A percentile compares a stretch with the other conserved stretches of the same genome.
Evolutionary conservation across 2,888 invertebrate species (phyloP).

Genomic region (Brenthis hecate): DNA sequence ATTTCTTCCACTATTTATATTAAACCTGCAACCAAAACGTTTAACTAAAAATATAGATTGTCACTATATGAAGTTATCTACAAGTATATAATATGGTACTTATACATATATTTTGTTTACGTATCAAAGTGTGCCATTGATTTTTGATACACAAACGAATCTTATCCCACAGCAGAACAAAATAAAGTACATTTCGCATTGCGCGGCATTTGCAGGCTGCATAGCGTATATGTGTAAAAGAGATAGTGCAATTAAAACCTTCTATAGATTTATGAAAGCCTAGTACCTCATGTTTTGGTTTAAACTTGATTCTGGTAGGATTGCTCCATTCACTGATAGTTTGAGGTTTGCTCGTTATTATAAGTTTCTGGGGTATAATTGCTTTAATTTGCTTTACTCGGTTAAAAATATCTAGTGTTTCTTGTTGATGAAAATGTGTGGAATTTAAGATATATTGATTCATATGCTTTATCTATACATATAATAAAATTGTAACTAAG

Average conservation of each 20-base stretch:
- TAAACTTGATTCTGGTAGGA: constrained; percentile 22
- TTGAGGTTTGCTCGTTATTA: neutral
- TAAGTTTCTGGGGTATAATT: neutral
- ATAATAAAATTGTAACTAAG: too few species aligned
- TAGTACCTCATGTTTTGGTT: constrained; percentile 40
- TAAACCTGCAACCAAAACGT: too few species aligned
- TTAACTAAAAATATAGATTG: too few species aligned
- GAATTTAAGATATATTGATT: too few species aligned
- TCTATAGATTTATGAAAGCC: constrained; percentile 5
- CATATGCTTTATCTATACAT: too few species aligned
- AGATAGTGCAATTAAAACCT: neutral
- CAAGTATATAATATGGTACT: too few species aligned
- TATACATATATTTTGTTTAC: too few species aligned
- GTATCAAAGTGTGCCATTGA: neutral
- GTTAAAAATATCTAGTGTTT: neutral
- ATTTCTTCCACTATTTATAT: too few species aligned
- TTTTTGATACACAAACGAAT: neutral
- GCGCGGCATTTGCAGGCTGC: neutral
- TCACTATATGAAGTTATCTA: too few species aligned
- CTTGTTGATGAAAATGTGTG: too few species aligned
- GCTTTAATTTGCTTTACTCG: neutral
- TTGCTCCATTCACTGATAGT: constrained; percentile 14
- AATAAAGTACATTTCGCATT: neutral
- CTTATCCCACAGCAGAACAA: neutral
- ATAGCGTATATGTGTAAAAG: neutral